phyloP scores from a whole-genome alignment of 2,113 vertebrate species.

The Mola mola region DNA sequence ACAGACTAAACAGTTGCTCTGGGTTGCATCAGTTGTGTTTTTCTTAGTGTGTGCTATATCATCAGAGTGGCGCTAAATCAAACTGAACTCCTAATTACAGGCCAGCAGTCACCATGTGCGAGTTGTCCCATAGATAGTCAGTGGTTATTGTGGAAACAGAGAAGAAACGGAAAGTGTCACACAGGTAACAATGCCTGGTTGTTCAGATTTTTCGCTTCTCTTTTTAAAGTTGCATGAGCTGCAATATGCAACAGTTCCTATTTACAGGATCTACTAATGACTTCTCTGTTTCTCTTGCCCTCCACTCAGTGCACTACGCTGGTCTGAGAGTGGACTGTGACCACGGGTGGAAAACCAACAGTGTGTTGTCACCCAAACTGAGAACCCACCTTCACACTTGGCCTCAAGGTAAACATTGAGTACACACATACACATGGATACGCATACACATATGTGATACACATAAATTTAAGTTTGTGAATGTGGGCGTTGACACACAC shows the following conservation, averaged over 20 bases:
- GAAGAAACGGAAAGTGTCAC: slow-evolving; percentile 45
- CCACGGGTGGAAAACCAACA: slow-evolving; percentile 39
- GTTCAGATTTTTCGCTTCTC: neutral
- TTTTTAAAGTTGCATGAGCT: neutral
- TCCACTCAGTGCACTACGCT: neutral
- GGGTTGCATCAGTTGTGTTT: slow-evolving; percentile 66
- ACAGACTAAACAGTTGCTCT: slow-evolving; percentile 70
- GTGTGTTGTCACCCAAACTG: slow-evolving; percentile 45
- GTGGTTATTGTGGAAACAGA: slow-evolving; percentile 47
- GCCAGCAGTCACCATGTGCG: slow-evolving; percentile 33
- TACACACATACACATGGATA: slow-evolving; percentile 6
- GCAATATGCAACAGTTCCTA: slow-evolving; percentile 1
- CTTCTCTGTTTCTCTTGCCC: neutral
- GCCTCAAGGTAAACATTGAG: slow-evolving; percentile 54
- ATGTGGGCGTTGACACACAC: neutral
- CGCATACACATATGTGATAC: slow-evolving; percentile 6
- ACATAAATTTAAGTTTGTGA: slow-evolving; percentile 33
- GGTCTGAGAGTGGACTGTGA: slow-evolving; percentile 27
- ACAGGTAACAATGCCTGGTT: slow-evolving; percentile 10
- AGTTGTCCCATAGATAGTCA: slow-evolving; percentile 48
- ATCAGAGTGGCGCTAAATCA: slow-evolving; percentile 57
- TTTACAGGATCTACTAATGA: neutral
- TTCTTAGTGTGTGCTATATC: slow-evolving; percentile 37
- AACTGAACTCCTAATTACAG: slow-evolving; percentile 62
- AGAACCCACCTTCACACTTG: slow-evolving; percentile 20